phyloP scores from a whole-genome alignment of 2,113 vertebrate species.

The Dicentrarchus labrax region DNA sequence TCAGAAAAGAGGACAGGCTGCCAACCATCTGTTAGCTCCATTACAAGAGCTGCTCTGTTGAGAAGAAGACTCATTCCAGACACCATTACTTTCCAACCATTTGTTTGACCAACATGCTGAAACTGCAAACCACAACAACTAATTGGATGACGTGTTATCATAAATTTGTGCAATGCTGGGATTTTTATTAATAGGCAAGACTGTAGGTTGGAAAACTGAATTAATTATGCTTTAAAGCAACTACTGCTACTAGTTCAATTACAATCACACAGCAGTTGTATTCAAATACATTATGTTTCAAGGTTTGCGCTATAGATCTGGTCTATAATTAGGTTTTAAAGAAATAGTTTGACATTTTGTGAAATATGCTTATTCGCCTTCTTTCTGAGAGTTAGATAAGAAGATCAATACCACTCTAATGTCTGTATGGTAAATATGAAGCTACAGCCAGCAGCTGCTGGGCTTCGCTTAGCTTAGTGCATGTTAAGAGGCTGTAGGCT shows the following conservation, averaged over 20 bases:
- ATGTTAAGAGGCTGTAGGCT: not conserved
- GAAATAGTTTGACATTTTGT: no score
- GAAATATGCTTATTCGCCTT: no score
- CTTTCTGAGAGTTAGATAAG: not conserved
- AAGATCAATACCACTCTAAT: not conserved
- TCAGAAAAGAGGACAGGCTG: constrained; percentile 39
- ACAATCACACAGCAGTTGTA: no score
- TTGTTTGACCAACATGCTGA: constrained; percentile 32
- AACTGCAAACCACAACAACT: not conserved
- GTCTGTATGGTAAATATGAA: not conserved
- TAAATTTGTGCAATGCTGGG: not conserved
- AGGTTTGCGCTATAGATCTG: no score
- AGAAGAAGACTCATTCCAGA: constrained; percentile 11
- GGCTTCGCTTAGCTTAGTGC: not conserved
- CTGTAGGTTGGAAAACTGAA: no score
- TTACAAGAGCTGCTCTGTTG: constrained; percentile 24
- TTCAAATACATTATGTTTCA: no score
- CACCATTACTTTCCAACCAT: not conserved
- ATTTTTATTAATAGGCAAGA: no score
- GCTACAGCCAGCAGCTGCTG: not conserved
- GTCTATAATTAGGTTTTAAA: no score
- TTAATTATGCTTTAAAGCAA: no score
- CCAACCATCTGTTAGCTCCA: constrained; percentile 58
- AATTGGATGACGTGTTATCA: not conserved
- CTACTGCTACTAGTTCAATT: no score